These are phyloP conservation scores for Cenopis cana DNA, from an alignment of 2,888 invertebrate genomes.

Conservation along the genomic window DNA sequence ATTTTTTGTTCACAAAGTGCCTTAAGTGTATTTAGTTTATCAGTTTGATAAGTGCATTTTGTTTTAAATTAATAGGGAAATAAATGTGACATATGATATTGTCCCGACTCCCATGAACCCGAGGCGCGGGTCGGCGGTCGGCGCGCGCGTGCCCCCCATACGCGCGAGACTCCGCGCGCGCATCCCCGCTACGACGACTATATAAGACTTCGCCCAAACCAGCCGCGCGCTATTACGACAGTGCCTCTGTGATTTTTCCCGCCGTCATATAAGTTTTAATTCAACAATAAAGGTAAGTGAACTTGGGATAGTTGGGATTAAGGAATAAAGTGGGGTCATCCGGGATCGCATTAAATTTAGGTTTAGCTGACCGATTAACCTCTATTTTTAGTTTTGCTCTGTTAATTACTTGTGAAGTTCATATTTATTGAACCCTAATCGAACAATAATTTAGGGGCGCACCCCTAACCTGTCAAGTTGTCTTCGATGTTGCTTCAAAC, in stretches of 20 bases:
- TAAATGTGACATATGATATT: conserved; percentile 50
- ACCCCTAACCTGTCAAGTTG: conserved; percentile 43
- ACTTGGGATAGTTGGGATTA: conserved; percentile 59
- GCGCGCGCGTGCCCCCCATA: conserved; percentile 31
- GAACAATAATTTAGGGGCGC: conserved; percentile 34
- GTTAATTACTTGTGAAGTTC: conserved; percentile 31
- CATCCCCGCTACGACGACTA: conserved; percentile 81
- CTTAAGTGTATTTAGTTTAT: background rate
- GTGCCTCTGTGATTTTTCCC: conserved; percentile 83
- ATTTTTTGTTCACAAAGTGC: background rate
- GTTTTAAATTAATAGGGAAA: conserved; percentile 14
- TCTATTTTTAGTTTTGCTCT: background rate
- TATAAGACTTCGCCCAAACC: conserved; percentile 79
- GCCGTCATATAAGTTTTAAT: conserved; percentile 73
- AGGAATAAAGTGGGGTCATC: conserved; percentile 61
- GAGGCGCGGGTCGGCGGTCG: conserved; percentile 33
- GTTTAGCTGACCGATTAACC: background rate
- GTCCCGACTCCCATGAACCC: conserved; percentile 54
- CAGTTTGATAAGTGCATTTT: background rate
- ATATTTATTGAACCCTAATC: conserved; percentile 26
- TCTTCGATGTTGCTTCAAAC: conserved; percentile 40
- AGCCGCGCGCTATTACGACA: conserved; percentile 84
- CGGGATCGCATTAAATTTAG: conserved; percentile 48
- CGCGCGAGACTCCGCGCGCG: conserved; percentile 48
- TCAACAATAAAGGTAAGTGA: conserved; percentile 78